Conservation (phyloP, 2,797 vertebrate genomes). For the Coluber constrictor region DNA sequence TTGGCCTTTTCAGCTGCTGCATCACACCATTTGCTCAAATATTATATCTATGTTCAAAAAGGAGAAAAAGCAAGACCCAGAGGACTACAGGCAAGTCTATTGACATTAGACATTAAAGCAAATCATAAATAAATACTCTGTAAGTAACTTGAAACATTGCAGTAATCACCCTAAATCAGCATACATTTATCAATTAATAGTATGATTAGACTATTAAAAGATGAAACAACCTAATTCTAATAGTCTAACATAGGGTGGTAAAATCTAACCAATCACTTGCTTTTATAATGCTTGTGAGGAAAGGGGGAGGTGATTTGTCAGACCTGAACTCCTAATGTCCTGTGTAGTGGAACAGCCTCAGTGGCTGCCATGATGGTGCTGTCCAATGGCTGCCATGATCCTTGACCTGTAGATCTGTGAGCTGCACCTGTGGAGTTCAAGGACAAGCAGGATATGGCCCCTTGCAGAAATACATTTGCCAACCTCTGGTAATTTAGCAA, state of each 20-base stretch:
- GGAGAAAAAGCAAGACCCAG: neutral
- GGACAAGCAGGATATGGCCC: neutral
- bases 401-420: neutral
- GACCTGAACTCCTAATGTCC: neutral
- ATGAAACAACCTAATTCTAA: neutral
- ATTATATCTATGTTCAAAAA: neutral
- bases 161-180: neutral
- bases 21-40: neutral
- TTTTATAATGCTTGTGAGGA: neutral
- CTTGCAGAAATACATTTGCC: neutral
- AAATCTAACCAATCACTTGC: neutral
- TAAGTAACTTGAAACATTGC: neutral
- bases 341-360: neutral
- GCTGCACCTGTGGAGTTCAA: neutral
- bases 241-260: neutral
- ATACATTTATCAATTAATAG: neutral
- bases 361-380: neutral
- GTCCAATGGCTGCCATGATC: neutral
- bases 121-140: neutral
- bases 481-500: neutral
- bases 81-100: neutral
- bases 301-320: neutral
- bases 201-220: neutral
- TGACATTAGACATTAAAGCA: neutral
- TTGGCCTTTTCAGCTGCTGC: neutral